Evolutionary conservation across 2,797 vertebrate genomes (phyloP), one percentile per base, ranked within the genome.

Genomic region (Sitta carolinensis): DNA sequence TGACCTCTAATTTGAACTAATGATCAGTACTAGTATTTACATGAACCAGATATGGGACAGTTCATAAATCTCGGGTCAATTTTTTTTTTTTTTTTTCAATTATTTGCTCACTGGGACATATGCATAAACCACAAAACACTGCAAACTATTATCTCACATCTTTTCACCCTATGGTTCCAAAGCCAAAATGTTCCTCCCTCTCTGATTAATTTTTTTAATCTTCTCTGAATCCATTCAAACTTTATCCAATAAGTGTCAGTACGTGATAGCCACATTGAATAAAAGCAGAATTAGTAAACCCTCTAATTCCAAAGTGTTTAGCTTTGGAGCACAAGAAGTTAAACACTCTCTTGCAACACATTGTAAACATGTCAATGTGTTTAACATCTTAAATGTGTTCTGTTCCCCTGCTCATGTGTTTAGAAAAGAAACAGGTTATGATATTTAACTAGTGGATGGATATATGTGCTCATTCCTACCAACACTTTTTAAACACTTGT

Each of bases 321-420:
- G 96, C 91, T 98, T 98, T 97, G 90, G 96, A 98, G 97, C 88
- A 12, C 96, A 97, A 97, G 97, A 98, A 98, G 97, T 98, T 98
- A 98, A 98, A 98, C 97, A 97, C 97, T 97, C 96, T 98, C 98
- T 97, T 96, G 97, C 98, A 97, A 97, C 98, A 98, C 98, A 96
- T 97, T 98, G 98, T 98, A 98, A 98, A 98, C 98, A 98, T 98
- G 98, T 98, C 98, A 98, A 95, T 97, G 97, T 98, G 97, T 98
- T 98, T 98, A 98, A 98, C 97, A 96, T 98, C 97, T 97, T 97
- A 97, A 97, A 97, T 91, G 96, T 96, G 97, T 91, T 97, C 97
- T 98, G 97, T 97, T 98, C 97, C 96, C 96, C 75, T 85, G 95
- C 13, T 73, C 96, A 95, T 85, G 93, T 97, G 97, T 97, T 97